These are phyloP conservation scores for Amiota communis DNA, from an alignment of 2,888 invertebrate species.

Conservation along the genomic window DNA sequence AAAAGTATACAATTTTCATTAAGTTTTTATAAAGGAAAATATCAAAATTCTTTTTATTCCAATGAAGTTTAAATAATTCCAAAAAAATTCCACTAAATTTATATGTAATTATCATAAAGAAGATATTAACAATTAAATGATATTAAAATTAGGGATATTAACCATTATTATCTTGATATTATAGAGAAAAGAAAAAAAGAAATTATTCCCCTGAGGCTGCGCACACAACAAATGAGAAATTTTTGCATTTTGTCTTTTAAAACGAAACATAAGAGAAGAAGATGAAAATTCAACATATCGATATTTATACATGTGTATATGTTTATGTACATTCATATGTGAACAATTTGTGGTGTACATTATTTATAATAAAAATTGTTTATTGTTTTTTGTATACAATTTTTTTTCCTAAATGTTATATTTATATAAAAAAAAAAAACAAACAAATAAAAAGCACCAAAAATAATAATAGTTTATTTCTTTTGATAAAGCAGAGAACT, in stretches of 20 bases:
- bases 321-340: background rate
- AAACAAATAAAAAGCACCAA: background rate
- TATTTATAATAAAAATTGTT: background rate
- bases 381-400: no score
- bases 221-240: background rate
- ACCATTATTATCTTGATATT: conserved; percentile 11
- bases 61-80: background rate
- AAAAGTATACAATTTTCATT: conserved; percentile 35
- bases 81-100: conserved; percentile 24
- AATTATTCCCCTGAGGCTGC: conserved; percentile 13
- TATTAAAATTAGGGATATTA: background rate
- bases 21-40: conserved; percentile 50
- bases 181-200: background rate
- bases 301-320: background rate
- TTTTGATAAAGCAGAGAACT: background rate
- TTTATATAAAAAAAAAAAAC: background rate
- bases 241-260: conserved; percentile 11
- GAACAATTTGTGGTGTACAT: background rate
- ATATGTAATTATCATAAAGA: conserved; percentile 30
- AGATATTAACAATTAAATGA: conserved; percentile 15
- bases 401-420: no score
- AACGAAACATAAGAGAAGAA: background rate
- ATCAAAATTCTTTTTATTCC: conserved; percentile 47
- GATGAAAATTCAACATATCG: conserved; percentile 8
- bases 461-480: background rate